Evolutionary conservation across 2,888 invertebrate genomes (phyloP).

Genomic region (Leptinotarsa tumamoca): DNA sequence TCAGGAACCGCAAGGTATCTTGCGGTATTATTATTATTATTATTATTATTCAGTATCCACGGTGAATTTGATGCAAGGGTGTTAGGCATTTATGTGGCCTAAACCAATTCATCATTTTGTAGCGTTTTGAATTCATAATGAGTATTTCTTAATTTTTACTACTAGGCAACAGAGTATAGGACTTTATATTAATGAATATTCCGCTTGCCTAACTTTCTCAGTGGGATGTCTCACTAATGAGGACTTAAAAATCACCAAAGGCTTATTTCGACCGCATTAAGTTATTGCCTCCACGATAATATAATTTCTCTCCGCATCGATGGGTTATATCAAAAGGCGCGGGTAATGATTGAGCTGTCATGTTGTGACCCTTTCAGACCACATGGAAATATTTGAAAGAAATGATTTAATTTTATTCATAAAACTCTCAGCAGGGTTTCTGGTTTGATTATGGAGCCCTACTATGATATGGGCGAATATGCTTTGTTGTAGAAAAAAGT

Average conservation of each 20-base stretch:
- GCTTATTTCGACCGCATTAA: conserved; percentile 6
- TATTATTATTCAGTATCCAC: no score
- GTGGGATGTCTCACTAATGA: conserved; percentile 11
- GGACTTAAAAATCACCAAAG: neutral
- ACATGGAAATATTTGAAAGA: conserved; percentile 5
- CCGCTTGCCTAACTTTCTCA: conserved; percentile 10
- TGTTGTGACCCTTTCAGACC: conserved; percentile 12
- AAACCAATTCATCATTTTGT: no score
- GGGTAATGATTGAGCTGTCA: conserved; percentile 15
- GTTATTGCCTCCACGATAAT: conserved; percentile 11
- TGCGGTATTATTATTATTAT: no score
- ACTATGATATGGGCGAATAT: neutral
- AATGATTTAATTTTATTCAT: conserved; percentile 10
- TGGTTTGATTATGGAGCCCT: neutral
- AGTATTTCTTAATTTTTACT: no score
- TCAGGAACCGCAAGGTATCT: no score
- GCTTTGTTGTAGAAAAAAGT: conserved; percentile 1
- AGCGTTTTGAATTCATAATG: no score
- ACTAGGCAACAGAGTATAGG: no score
- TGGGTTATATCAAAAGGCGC: conserved; percentile 2
- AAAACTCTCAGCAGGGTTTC: conserved; percentile 3
- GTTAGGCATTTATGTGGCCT: no score
- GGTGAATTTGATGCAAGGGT: no score
- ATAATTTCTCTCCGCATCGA: conserved; percentile 3
- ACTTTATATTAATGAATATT: neutral